Percentiles rank a stretch among this genome's conserved stretches.
These are phyloP conservation scores for Pseudochromis fuscus DNA, from an alignment of 2,797 vertebrate genomes.

Conservation along the genomic window DNA sequence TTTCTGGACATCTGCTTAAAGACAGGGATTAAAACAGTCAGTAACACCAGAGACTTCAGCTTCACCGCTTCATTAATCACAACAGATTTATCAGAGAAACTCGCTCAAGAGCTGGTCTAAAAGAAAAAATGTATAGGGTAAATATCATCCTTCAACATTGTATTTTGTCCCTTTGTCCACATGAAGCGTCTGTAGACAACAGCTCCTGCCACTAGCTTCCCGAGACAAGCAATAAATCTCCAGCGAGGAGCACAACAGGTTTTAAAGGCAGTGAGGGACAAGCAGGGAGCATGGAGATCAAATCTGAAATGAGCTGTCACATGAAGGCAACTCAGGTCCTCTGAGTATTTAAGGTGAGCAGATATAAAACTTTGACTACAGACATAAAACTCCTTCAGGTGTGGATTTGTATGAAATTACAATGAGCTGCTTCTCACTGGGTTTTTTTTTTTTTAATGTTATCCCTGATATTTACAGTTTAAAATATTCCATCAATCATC, in stretches of 20 bases:
- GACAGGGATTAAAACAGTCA: too few species aligned
- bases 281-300: neutral
- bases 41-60: too few species aligned
- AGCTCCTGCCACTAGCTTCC: neutral
- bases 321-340: neutral
- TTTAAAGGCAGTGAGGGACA: slow-evolving; percentile 2
- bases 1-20: too few species aligned
- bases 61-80: neutral
- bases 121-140: neutral
- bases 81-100: too few species aligned
- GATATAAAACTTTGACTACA: neutral
- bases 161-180: neutral
- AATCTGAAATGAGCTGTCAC: slow-evolving; percentile 21
- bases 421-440: too few species aligned
- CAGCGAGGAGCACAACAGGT: slow-evolving; percentile 3
- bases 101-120: too few species aligned
- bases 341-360: neutral
- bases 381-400: too few species aligned
- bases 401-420: too few species aligned
- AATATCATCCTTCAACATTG: neutral
- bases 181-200: neutral
- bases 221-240: slow-evolving; percentile 1
- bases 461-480: neutral
- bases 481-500: slow-evolving; percentile 5
- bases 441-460: too few species aligned